Percentiles rank a stretch among this genome's conserved stretches.
These are phyloP conservation scores for Hirtodrosophila duncani DNA, from an alignment of 2,888 invertebrate species.

Conservation along the genomic window DNA sequence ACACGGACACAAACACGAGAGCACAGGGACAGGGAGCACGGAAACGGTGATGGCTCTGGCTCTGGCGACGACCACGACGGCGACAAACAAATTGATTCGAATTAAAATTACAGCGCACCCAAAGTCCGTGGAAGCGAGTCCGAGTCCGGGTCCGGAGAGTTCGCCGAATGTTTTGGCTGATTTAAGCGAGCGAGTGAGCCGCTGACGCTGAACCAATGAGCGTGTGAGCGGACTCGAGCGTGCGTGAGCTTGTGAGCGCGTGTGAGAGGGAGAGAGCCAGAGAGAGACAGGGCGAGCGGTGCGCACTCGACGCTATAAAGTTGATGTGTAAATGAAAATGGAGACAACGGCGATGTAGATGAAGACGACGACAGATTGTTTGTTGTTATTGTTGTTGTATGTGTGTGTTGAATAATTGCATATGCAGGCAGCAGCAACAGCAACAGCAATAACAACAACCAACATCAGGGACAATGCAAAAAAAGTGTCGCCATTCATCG, in stretches of 20 bases:
- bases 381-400: slow-evolving; percentile 76
- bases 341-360: slow-evolving; percentile 79
- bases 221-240: neutral
- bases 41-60: too few species aligned
- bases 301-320: slow-evolving; percentile 42
- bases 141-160: slow-evolving; percentile 7
- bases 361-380: slow-evolving; percentile 68
- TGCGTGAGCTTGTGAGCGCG: neutral
- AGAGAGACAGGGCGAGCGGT: too few species aligned
- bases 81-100: slow-evolving; percentile 71
- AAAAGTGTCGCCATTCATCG: slow-evolving; percentile 57
- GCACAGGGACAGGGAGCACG: too few species aligned
- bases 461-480: neutral
- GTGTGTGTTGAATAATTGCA: slow-evolving; percentile 37
- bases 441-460: neutral
- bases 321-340: slow-evolving; percentile 57
- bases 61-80: slow-evolving; percentile 63
- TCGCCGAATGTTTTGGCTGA: too few species aligned
- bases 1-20: too few species aligned
- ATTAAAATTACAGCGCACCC: slow-evolving; percentile 66
- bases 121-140: slow-evolving; percentile 7
- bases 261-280: slow-evolving; percentile 1
- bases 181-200: neutral
- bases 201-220: too few species aligned
- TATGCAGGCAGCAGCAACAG: neutral